Base-by-base conservation (phyloP, 2,113 vertebrate species). In the Halichoeres trimaculatus region DNA sequence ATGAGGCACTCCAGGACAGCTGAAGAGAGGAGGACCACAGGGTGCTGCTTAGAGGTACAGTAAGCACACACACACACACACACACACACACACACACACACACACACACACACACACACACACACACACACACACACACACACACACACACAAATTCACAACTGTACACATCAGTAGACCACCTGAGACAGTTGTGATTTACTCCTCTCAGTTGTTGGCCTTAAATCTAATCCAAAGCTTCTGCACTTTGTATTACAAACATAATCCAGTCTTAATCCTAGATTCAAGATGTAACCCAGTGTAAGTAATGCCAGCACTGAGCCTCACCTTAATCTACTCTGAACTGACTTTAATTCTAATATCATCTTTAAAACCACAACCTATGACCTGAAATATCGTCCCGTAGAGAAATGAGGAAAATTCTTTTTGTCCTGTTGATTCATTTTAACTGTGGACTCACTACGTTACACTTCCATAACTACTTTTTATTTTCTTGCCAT, bases 1-100 rank as follows among this genome's bases (percentile, higher is more conserved):
- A 91, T 88, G 84, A 93, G 78, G 70, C 77, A 62, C 76, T 54
- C 73, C 79, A 65, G 66, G 69, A 72, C 61, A 36, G 57, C 60
- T 61, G 80, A 78, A 70, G 74, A 84, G 61, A 67, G 72, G 69
- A 84, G 70, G 83, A 79, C 80, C 47, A 50, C 66, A 54, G 63
- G 57, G 70, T 60, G 76, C 80, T 52, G 69, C 59, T 76, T 55
- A 61, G 38, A 70, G 86, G 85, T 91, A 89, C 50, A 0, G 51
- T 56, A 80, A 20, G 56, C 19, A 65, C 6, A 64, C 9, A 61
- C 3, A 16, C 30, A 30, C 30, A 30, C 30, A 4, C 30, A 30
- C 30, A 30, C 30, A 30, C 30, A 30, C 30, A 4, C 30, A 30
- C 30, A 30, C 30, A 30, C 19, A 65, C 6, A 64, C 9, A 61